Base-by-base conservation (phyloP, 2,888 invertebrate species). In the Leistus spinibarbis region DNA sequence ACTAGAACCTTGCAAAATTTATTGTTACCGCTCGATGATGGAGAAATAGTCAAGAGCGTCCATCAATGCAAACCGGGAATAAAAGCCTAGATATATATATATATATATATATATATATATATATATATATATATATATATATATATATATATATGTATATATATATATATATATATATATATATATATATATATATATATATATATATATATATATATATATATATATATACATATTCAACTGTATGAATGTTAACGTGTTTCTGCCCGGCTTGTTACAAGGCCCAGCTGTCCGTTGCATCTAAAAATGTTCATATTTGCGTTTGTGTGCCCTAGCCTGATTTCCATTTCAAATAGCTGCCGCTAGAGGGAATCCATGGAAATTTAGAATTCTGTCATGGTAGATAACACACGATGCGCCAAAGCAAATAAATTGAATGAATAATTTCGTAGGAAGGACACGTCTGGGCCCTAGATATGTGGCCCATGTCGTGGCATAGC, bases 191-290 rank as follows among this genome's bases (percentile, higher is more conserved):
- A n/a, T n/a, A n/a, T n/a, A n/a, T n/a, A n/a, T n/a, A n/a, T n/a
- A n/a, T n/a, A n/a, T n/a, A n/a, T n/a, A n/a, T n/a, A n/a, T n/a
- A n/a, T n/a, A n/a, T n/a, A n/a, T n/a, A n/a, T n/a, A n/a, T n/a
- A n/a, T n/a, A n/a, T n/a, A n/a, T n/a, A n/a, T n/a, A n/a, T n/a
- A 71, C 65, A 64, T 71, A 71, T 71, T 71, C 54, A 64, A 71
- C 64, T 71, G 65, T 71, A 71, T 71, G 71, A 71, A 71, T 71
- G 64, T 71, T 71, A 71, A 71, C 65, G 71, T 54, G 54, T 71
- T 69, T 71, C 71, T 71, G 24, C 64, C 27, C 71, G 65, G 65
- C 65, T 71, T 71, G 65, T 71, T 56, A 64, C 71, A 19, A 40
- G 54, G 20, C 54, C 65, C n/a, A 64, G 40, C 71, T 71, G 71